Evolutionary conservation across 2,888 invertebrate genomes (phyloP), one percentile per base, ranked within the genome.

Genomic region (Aleiodes alternator): DNA sequence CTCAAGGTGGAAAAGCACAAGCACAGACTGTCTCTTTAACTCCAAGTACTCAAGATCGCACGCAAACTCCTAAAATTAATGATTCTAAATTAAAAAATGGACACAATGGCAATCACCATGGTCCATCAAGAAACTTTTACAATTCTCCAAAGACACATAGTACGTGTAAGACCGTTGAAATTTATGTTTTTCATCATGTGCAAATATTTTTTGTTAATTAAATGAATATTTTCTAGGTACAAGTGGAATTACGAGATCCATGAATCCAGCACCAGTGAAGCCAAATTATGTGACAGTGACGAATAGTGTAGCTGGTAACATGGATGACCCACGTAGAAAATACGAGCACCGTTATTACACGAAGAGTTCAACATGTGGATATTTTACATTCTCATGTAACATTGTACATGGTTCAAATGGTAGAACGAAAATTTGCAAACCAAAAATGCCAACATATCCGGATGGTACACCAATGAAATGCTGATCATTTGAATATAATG

Each of bases 321-420:
- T 95, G 81, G 93, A 93, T 80, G 84, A 80, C 82, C 92, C 93
- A 34, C 90, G 90, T 48, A 90, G 90, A 83, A 86, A 90, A 43
- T 87, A 90, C 51, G 93, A 93, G 75, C 93, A 94, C 77, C 94
- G 95, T 86, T 96, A 95, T 89, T 96, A 95, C 84, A 95, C 96
- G 0, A 96, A 96, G 88, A 95, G 96, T 8, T 96, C 96, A 1
- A 96, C 95, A 1, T 96, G 96, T 87, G 96, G 96, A 8, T 96
- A 96, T 86, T 96, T 96, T 82, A 96, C 96, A 1, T 96, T 96
- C 87, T 94, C 95, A 0, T 96, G 96, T 86, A 95, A 95, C 69
- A 93, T 95, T 85, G 95, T 95, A 0, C 94, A 94, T 82, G 94
- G 95, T 11, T 93, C 93, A 0, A 94, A 95, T 85, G 95, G 95